Evolutionary conservation across 2,797 vertebrate species (phyloP).

Genomic region (Arctocebus calabarensis): DNA sequence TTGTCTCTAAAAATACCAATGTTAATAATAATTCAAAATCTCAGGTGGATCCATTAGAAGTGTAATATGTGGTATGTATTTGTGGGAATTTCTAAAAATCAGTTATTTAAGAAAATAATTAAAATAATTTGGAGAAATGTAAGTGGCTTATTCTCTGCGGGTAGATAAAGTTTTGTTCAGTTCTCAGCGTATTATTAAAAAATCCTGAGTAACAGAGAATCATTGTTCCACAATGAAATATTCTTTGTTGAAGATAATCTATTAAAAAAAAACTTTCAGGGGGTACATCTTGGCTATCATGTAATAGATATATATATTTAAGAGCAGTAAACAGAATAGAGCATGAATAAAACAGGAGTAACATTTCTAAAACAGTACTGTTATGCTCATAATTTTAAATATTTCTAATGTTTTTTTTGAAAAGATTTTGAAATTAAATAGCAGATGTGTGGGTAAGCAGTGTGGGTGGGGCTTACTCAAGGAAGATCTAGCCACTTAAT

Average conservation of each 20-base stretch:
- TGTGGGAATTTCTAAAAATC: background rate
- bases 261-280: background rate
- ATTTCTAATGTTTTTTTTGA: constrained; percentile 38
- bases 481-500: background rate
- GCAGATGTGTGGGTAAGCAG: background rate
- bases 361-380: background rate
- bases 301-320: background rate
- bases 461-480: too few relatives aligned
- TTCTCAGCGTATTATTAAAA: background rate
- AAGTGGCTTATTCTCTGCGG: constrained; percentile 11
- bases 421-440: constrained; percentile 59
- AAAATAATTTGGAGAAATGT: constrained; percentile 51
- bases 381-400: constrained; percentile 22
- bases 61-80: constrained; percentile 2
- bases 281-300: background rate
- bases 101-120: constrained; percentile 5
- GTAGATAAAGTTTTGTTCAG: background rate
- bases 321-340: background rate
- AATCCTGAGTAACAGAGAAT: background rate
- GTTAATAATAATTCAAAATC: constrained; percentile 22
- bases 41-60: background rate
- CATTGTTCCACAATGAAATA: background rate
- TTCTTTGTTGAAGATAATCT: constrained; percentile 11
- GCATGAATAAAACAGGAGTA: background rate
- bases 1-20: background rate